Evolutionary conservation across 1,140 invertebrate genomes (phyloP), one percentile per base, ranked within the genome.

Genomic region (Temnothorax longispinosus): DNA sequence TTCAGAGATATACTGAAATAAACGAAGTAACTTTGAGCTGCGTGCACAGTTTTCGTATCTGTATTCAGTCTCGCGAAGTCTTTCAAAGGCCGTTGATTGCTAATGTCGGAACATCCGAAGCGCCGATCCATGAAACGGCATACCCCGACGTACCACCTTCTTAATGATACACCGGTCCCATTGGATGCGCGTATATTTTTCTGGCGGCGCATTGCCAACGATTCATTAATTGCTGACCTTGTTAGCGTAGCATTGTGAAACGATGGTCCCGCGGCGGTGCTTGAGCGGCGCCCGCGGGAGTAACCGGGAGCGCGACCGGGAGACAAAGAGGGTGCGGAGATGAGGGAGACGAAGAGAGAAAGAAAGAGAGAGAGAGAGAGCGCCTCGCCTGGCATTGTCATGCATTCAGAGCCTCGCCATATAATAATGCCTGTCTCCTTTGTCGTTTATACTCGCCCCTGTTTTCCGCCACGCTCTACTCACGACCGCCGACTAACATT

Each of bases 211-310:
- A 88, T 92, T 89, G 76, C 86, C 88, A 86, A 87, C 88, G 92
- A 93, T 92, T 92, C 92, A 93, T 93, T 92, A 93, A 93, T 93
- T 93, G 91, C 89, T 92, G 92, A 93, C 91, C 90, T 93, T 93
- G 92, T 93, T 92, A 93, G 91, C 88, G 85, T 75, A 60, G 92
- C 87, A 93, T 93, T 93, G 92, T 93, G 87, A 72, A 86, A 84
- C 90, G 87, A 87, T 44, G 85, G 88, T 92, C 91, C 88, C 90
- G 88, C 60, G 84, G 77, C 89, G 88, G 76, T 91, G 85, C 92
- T 92, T 88, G 86, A 85, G 88, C 91, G 62, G 62, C n/a, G 76
- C 89, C 88, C 88, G 78, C 88, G 90, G 88, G 89, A 89, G 50
- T 32, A 58, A 85, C 85, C 78, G 56, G 60, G 77, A 74, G 64